Base-by-base conservation (phyloP, 1,140 invertebrate species). In the Trichomalopsis sarcophagae region DNA sequence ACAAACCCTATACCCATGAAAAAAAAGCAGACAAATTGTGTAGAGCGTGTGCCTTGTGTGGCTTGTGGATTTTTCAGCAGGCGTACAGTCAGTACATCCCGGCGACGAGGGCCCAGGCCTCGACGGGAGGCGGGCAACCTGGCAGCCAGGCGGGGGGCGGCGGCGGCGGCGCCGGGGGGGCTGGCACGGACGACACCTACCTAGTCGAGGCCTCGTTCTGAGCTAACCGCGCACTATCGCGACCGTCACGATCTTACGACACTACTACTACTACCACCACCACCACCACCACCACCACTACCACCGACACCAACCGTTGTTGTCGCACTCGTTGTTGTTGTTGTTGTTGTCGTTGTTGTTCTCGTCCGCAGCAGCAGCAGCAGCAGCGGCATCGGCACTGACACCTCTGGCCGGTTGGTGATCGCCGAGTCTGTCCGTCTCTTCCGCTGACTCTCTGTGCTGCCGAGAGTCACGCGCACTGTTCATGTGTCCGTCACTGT, bases 81-180 rank as follows among this genome's bases (percentile, higher is more conserved):
- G 96, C 96, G 88, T 96, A 96, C 93, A 96, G 95, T 90, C 96
- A 97, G 92, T 97, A 97, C 94, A 96, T 97, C 94, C 96, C 96
- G 88, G 96, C 96, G 84, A 95, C 96, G 86, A 93, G 92, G 89
- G 92, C 91, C 90, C 76, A 80, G 62, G 82, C 82, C 68, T 78
- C 81, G 47, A 36, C 62, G 90, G 55, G 55, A 62, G 55, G 17
- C 55, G 96, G 95, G 87, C 95, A 95, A 88, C 95, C 96, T 92
- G 96, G 95, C 66, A 66, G 84, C 11, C 96, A 62, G 55, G 5
- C 55, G 55, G 77, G 75, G 50, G 68, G 73, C 27, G 73, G 75
- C 4, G 85, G 73, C 50, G 68, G 73, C 30, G 74, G 81, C 17
- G 85, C 81, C 44, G 44, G 79, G 55, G 96, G 96, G 90, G 96